phyloP scores from a whole-genome alignment of 2,113 vertebrate genomes.

The Siniperca knerii region DNA sequence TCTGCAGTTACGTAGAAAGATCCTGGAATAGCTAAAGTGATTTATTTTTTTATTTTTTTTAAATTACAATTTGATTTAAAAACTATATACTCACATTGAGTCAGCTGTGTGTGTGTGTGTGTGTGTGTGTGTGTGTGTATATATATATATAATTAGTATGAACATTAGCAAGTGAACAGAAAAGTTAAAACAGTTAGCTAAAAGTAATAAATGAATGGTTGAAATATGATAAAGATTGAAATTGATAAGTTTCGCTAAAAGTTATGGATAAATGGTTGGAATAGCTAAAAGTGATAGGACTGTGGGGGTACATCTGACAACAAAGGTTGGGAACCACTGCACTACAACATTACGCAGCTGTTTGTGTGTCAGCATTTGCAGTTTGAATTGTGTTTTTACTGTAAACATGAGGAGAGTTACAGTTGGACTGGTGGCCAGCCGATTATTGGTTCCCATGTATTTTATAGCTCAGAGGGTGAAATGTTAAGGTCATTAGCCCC shows the following conservation, averaged over 20 bases:
- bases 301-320: not conserved
- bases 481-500: constrained; percentile 2
- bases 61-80: not conserved
- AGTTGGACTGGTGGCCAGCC: not conserved
- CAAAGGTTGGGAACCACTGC: not conserved
- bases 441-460: constrained; percentile 34
- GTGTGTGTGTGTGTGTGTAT: too few species aligned
- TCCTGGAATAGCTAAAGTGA: not conserved
- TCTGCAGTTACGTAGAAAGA: not conserved
- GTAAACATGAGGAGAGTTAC: constrained; percentile 47
- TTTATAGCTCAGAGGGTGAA: constrained; percentile 17
- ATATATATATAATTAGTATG: not conserved
- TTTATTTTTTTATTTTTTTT: not conserved
- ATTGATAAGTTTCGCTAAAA: too few species aligned
- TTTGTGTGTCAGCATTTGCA: constrained; percentile 32
- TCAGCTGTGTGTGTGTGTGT: not conserved
- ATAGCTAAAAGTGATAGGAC: not conserved
- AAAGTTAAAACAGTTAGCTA: not conserved
- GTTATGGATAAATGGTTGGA: not conserved
- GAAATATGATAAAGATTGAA: not conserved
- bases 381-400: constrained; percentile 59
- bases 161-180: not conserved
- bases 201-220: not conserved
- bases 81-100: not conserved
- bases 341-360: constrained; percentile 14